Evolutionary conservation across 2,888 invertebrate genomes (phyloP).

Genomic region (Apamea crenata): DNA sequence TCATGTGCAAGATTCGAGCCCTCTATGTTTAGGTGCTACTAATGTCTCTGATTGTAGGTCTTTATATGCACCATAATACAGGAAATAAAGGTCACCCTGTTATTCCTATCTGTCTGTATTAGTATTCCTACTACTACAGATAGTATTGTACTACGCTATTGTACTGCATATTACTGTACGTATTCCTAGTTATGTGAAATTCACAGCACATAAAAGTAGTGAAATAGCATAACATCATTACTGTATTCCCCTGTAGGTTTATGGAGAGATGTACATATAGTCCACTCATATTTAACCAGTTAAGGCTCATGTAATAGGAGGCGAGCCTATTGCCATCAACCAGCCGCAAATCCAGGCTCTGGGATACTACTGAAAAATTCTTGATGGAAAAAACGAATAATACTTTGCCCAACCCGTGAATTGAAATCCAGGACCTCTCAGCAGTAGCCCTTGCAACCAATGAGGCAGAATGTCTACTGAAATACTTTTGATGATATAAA

Average conservation of each 20-base stretch:
- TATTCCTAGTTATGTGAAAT: background rate
- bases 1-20: background rate
- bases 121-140: too few relatives aligned
- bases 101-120: background rate
- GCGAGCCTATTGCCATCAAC: background rate
- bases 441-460: background rate
- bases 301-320: background rate
- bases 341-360: background rate
- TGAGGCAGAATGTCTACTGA: background rate
- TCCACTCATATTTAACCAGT: background rate
- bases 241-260: background rate
- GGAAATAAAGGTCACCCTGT: background rate
- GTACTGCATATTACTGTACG: too few relatives aligned
- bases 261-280: background rate
- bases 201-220: background rate
- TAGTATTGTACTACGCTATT: too few relatives aligned
- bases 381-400: background rate
- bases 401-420: too few relatives aligned
- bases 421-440: too few relatives aligned
- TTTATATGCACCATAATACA: background rate
- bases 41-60: background rate
- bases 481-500: background rate
- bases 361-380: background rate
- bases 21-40: background rate
- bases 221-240: background rate